Evolutionary conservation across 2,888 invertebrate genomes (phyloP), one percentile per base, ranked within the genome.

Genomic region (Stenolophus ochropezus): DNA sequence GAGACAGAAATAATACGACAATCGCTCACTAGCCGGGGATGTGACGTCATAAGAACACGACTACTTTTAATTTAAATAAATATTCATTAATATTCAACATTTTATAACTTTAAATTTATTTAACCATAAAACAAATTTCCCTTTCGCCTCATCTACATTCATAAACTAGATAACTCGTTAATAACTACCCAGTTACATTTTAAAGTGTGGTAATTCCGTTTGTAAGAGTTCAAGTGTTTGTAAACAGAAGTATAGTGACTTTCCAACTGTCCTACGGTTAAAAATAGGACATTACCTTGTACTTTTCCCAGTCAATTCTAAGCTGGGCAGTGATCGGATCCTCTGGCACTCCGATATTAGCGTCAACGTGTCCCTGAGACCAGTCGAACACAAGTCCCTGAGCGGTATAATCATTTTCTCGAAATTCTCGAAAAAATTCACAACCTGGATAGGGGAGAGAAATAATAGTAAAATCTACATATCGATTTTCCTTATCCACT

Each of bases 361-460:
- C 94, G 90, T 94, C 93, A 42, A 94, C 93, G 84, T 93, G 92
- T 49, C 91, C 89, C 87, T 94, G 94, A 73, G 90, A 91, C 95
- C 96, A 96, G 87, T 96, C 92, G 88, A 94, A 96, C 71, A 92
- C 89, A 79, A 95, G 90, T 79, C 91, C 92, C 86, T 93, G 92
- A 8, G 93, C 94, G 84, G 91, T 89, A 87, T 94, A 95, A 85
- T 93, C 92, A 86, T 93, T 93, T 86, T 94, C 94, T 84, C 94
- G 92, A 89, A 94, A 96, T 85, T 93, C 92, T 84, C 91, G 92
- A 88, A 96, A 96, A 89, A 95, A 95, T 89, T 96, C 96, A 91
- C 95, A 96, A 83, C 96, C 96, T 82, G 96, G 96, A 90, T 95
- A 96, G 82, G 96, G 96, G 86, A 95, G 90, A 84, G 94, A 93